Evolutionary conservation across 2,888 invertebrate species (phyloP).

Genomic region (Thumatha senex): DNA sequence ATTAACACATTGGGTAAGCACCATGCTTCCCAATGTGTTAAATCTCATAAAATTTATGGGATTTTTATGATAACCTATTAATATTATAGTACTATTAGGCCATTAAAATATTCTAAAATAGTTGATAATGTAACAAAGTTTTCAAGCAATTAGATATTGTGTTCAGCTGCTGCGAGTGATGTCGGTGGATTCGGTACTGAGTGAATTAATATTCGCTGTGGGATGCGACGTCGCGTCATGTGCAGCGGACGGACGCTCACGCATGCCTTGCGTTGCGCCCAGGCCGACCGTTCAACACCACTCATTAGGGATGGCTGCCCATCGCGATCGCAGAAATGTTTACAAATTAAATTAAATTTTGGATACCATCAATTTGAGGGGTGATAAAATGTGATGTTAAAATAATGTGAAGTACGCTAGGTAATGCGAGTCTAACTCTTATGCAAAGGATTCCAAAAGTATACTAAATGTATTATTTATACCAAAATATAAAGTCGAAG

Average conservation of each 20-base stretch:
- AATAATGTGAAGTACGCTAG: too few relatives aligned
- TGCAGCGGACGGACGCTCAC: conserved; percentile 57
- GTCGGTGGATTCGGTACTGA: conserved; percentile 48
- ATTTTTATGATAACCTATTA: too few relatives aligned
- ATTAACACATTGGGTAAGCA: too few relatives aligned
- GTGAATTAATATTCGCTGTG: conserved; percentile 71
- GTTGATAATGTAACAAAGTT: conserved; percentile 34
- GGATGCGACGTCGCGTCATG: conserved; percentile 47
- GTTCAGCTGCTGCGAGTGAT: conserved; percentile 53
- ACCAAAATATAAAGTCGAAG: too few relatives aligned
- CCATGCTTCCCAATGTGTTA: too few relatives aligned
- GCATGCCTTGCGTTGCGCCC: conserved; percentile 69
- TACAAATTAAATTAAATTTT: conserved; percentile 30
- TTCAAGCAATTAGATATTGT: conserved; percentile 48
- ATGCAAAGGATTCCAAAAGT: too few relatives aligned
- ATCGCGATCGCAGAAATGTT: conserved; percentile 18
- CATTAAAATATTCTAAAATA: neutral
- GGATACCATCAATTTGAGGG: conserved; percentile 9
- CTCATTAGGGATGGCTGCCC: conserved; percentile 50
- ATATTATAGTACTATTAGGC: neutral
- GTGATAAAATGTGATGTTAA: neutral
- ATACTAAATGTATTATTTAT: too few relatives aligned
- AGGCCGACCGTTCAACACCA: conserved; percentile 51
- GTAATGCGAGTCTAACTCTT: too few relatives aligned
- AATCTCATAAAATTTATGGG: too few relatives aligned